Evolutionary conservation across 2,888 invertebrate genomes (phyloP), one percentile per base, ranked within the genome.

Genomic region (Scaptomyza parva): DNA sequence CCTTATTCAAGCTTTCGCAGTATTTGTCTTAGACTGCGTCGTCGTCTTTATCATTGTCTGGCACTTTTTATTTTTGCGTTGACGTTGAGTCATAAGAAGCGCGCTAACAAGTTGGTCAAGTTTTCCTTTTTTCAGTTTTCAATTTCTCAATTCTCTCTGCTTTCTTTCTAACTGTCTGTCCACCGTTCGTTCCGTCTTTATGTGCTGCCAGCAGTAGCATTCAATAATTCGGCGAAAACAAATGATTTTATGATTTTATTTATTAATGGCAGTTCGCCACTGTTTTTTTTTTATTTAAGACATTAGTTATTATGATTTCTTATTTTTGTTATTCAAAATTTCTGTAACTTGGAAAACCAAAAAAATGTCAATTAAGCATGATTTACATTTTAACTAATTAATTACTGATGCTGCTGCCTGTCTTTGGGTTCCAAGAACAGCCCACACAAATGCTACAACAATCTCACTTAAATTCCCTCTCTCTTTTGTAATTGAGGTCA

Each of bases 51-150:
- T 62, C 50, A 54, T 22, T 54, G 52, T 52, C 70, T 66, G 52
- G 40, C 53, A 47, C 30, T 69, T 18, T 52, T 37, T 28, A 26
- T 24, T 24, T 11, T 28, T 22, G 22, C 40, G 24, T 28, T 30
- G 35, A 54, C 43, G 28, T 69, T 51, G 53, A 72, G 39, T 70
- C 54, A 76, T 73, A 76, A 70, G 59, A 76, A 76, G 53, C 54
- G 52, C 54, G 60, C 52, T 57, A 67, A 76, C 72, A 76, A 72
- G 72, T 76, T 74, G 67, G 53, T 63, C 73, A 71, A 74, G 60
- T 58, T 65, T 52, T 65, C 11, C 18, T 22, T 53, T 47, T 33
- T 45, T 22, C 26, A 35, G 52, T 40, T 22, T n/a, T 28, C 17
- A 17, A 11, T 43, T 30, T 18, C 20, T 45, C 44, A 45, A 17